Conservation (phyloP, 1,140 invertebrate genomes). For the Brachystomella parvula region DNA sequence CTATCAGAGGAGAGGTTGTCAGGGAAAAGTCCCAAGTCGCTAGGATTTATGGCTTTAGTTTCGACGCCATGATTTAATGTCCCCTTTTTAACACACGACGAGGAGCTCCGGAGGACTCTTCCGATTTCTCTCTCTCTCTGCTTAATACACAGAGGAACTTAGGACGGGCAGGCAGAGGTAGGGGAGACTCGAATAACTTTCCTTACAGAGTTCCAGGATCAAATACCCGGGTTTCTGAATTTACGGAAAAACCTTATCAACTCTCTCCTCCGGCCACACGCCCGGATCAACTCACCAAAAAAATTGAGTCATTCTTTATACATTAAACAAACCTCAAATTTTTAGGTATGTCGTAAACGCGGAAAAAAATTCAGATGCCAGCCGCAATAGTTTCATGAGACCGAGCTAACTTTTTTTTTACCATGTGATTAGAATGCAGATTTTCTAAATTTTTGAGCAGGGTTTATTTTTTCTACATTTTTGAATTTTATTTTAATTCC, state of each 20-base stretch:
- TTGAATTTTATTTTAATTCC: no score
- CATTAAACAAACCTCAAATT: neutral
- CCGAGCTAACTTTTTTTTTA: no score
- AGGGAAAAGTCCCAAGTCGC: slow-evolving; percentile 38
- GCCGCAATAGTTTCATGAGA: no score
- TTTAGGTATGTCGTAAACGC: neutral
- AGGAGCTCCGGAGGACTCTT: neutral
- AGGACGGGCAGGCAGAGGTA: neutral
- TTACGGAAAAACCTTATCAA: slow-evolving; percentile 7
- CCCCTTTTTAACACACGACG: slow-evolving; percentile 31
- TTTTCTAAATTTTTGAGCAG: no score
- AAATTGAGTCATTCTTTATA: neutral
- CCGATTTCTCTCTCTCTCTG: neutral
- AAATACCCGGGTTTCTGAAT: neutral
- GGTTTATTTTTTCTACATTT: no score
- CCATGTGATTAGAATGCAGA: no score
- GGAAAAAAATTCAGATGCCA: no score
- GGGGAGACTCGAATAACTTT: no score
- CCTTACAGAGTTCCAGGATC: neutral
- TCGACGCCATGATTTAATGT: slow-evolving; percentile 39
- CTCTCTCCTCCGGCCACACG: neutral
- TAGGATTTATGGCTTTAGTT: slow-evolving; percentile 38
- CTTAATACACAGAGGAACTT: neutral
- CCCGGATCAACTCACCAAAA: neutral
- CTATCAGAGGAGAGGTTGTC: slow-evolving; percentile 36